Evolutionary conservation across 2,797 vertebrate species (phyloP).

Genomic region (Fistularia tabacaria): DNA sequence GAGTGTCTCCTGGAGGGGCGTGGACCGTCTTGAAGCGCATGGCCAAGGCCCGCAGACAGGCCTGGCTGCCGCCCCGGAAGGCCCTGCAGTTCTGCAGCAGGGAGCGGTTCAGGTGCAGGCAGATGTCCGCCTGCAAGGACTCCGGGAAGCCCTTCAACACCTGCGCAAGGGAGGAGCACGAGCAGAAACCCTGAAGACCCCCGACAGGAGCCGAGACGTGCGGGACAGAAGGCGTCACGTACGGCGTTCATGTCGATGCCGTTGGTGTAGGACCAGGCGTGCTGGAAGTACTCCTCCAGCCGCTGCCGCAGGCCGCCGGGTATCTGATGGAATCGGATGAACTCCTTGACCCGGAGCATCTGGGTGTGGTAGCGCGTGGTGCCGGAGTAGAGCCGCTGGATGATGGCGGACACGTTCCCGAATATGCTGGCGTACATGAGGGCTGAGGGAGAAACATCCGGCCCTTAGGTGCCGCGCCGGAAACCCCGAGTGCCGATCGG

Average conservation of each 20-base stretch:
- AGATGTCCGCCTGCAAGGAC: constrained; percentile 95
- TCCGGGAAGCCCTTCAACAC: constrained; percentile 95
- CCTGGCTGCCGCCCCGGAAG: constrained; percentile 88
- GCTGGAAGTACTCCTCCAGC: constrained; percentile 96
- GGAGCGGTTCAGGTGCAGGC: constrained; percentile 91
- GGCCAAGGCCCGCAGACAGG: constrained; percentile 87
- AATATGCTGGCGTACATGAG: constrained; percentile 99
- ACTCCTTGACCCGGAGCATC: constrained; percentile 94
- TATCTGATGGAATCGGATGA: constrained; percentile 98
- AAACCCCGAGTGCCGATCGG: neutral
- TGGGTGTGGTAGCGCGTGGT: constrained; percentile 95
- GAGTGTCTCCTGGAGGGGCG: constrained; percentile 86
- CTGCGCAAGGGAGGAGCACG: constrained; percentile 55
- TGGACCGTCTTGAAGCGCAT: constrained; percentile 92
- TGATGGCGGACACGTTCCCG: constrained; percentile 96
- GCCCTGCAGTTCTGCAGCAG: constrained; percentile 92
- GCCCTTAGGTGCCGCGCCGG: neutral
- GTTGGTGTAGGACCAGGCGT: constrained; percentile 97
- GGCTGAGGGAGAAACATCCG: constrained; percentile 66
- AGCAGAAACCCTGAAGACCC: too few relatives aligned
- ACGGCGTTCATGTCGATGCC: constrained; percentile 98
- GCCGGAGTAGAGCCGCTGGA: constrained; percentile 93
- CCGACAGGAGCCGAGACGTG: neutral
- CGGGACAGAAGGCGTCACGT: constrained; percentile 44
- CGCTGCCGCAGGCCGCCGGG: constrained; percentile 87